These are phyloP conservation scores for Acrocera orbiculus DNA, from an alignment of 2,888 invertebrate genomes.

Conservation along the genomic window DNA sequence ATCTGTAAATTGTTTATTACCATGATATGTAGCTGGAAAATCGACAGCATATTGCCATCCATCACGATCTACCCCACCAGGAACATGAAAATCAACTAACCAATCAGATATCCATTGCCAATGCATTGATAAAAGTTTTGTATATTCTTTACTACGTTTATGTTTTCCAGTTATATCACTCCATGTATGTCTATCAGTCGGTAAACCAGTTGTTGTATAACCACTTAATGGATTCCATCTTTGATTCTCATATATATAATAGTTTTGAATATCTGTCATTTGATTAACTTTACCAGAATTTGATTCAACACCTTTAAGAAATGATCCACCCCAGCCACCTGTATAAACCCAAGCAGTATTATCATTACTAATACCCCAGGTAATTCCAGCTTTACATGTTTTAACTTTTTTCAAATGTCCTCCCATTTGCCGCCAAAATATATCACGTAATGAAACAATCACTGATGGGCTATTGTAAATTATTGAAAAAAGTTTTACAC, in stretches of 20 bases:
- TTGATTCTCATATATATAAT: slow-evolving; percentile 86
- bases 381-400: slow-evolving; percentile 55
- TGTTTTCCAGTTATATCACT: slow-evolving; percentile 73
- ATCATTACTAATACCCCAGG: slow-evolving; percentile 85
- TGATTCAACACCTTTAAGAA: slow-evolving; percentile 46
- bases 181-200: slow-evolving; percentile 82
- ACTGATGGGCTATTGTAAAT: slow-evolving; percentile 29
- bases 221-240: slow-evolving; percentile 86
- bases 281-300: slow-evolving; percentile 45
- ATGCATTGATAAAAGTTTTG: slow-evolving; percentile 65
- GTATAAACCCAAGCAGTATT: slow-evolving; percentile 80
- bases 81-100: slow-evolving; percentile 79
- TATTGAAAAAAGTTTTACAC: slow-evolving; percentile 52
- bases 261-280: slow-evolving; percentile 72
- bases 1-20: slow-evolving; percentile 71
- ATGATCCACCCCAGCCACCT: slow-evolving; percentile 74
- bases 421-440: slow-evolving; percentile 75
- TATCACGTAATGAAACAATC: slow-evolving; percentile 54
- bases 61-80: slow-evolving; percentile 75
- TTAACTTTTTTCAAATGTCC: slow-evolving; percentile 70
- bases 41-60: slow-evolving; percentile 94
- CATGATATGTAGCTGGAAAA: slow-evolving; percentile 75
- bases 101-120: slow-evolving; percentile 87
- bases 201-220: slow-evolving; percentile 68
- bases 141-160: slow-evolving; percentile 69